A percentile compares a stretch with the other conserved stretches of the same genome.
These are phyloP conservation scores for Antheraea pernyi DNA, from an alignment of 1,140 invertebrate genomes.

Conservation along the genomic window DNA sequence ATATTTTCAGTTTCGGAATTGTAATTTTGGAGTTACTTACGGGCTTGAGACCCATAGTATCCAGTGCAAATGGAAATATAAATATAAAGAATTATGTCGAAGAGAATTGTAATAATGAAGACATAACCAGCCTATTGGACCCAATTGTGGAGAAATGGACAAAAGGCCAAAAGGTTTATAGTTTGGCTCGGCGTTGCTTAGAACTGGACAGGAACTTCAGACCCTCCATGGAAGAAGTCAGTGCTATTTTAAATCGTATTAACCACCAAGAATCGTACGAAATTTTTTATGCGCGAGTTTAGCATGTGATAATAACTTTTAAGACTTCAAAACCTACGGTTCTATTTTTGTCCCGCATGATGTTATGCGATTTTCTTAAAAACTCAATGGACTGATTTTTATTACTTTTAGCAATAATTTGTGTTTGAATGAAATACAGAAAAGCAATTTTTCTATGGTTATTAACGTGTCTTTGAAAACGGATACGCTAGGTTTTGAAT, in stretches of 20 bases:
- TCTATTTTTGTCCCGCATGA: too few species aligned
- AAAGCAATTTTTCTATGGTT: too few species aligned
- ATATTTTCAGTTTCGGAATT: slow-evolving; percentile 89
- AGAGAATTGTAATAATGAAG: slow-evolving; percentile 41
- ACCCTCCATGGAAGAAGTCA: slow-evolving; percentile 53
- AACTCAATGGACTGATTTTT: too few species aligned
- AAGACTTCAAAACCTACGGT: too few species aligned
- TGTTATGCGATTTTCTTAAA: too few species aligned
- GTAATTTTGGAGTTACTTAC: slow-evolving; percentile 87
- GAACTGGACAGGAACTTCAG: slow-evolving; percentile 43
- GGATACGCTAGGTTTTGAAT: too few species aligned
- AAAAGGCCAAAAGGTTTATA: slow-evolving; percentile 51
- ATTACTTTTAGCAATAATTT: too few species aligned
- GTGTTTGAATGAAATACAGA: too few species aligned
- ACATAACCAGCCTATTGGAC: slow-evolving; percentile 51
- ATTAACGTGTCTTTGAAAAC: too few species aligned
- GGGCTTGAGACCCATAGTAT: slow-evolving; percentile 81
- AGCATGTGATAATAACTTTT: neutral
- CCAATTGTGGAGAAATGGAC: slow-evolving; percentile 43
- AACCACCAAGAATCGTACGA: slow-evolving; percentile 17
- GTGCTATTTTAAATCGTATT: slow-evolving; percentile 41
- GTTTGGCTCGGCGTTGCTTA: slow-evolving; percentile 49
- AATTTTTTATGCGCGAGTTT: slow-evolving; percentile 9
- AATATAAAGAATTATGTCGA: slow-evolving; percentile 62
- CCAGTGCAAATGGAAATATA: slow-evolving; percentile 41